Evolutionary conservation across 2,888 invertebrate species (phyloP).

Genomic region (Oscheius sp.): DNA sequence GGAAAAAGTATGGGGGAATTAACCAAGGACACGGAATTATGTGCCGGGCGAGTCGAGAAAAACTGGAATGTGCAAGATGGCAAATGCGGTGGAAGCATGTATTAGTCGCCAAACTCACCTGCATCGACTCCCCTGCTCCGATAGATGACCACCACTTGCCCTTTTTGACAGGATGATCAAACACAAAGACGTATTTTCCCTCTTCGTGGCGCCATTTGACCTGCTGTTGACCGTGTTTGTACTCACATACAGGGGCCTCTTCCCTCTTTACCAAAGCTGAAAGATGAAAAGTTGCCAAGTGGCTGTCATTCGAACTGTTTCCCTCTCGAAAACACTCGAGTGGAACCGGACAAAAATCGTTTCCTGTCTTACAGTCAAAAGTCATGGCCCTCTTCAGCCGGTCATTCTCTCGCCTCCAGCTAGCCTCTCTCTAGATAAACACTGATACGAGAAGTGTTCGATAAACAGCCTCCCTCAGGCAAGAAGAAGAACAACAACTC

Average conservation of each 20-base stretch:
- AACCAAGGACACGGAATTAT: conserved; percentile 23
- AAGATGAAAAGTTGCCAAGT: background rate
- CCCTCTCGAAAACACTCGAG: conserved; percentile 21
- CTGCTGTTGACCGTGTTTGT: conserved; percentile 7
- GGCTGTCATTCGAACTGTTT: background rate
- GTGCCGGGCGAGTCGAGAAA: background rate
- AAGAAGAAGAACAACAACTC: background rate
- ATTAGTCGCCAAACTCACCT: conserved; percentile 21
- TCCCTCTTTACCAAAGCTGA: conserved; percentile 23
- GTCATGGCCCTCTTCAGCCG: background rate
- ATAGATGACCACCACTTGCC: conserved; percentile 55
- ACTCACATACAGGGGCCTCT: conserved; percentile 27
- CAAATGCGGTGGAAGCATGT: background rate
- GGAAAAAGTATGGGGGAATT: conserved; percentile 20
- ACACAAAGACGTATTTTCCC: conserved; percentile 32
- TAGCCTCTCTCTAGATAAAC: conserved; percentile 2
- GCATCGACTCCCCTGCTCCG: conserved; percentile 52
- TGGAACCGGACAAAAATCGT: background rate
- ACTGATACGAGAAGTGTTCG: background rate
- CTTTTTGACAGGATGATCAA: conserved; percentile 47
- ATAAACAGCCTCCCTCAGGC: background rate
- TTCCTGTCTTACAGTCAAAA: background rate
- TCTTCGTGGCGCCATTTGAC: conserved; percentile 17
- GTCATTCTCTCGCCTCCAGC: conserved; percentile 6
- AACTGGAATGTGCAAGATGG: background rate